A percentile compares a stretch with the other conserved stretches of the same genome.
phyloP scores from a whole-genome alignment of 2,888 invertebrate genomes.

The Volucella zonaria region DNA sequence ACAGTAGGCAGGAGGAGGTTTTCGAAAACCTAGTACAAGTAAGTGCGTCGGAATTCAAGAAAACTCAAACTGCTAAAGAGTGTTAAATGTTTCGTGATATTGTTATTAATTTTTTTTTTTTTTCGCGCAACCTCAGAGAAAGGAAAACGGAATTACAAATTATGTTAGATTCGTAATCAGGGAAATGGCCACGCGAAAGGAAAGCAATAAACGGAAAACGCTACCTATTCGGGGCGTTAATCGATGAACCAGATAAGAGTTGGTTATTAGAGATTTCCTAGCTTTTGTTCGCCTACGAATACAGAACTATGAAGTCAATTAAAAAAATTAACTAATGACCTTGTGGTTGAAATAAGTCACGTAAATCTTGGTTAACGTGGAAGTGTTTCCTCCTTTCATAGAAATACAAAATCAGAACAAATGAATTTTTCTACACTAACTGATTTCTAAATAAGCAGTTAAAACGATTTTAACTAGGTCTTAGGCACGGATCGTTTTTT shows the following conservation, averaged over 20 bases:
- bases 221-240: slow-evolving; percentile 13
- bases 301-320: too few relatives aligned
- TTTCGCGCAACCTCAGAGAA: slow-evolving; percentile 32
- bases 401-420: too few relatives aligned
- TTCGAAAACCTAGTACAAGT: not conserved
- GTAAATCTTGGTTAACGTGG: too few relatives aligned
- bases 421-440: too few relatives aligned
- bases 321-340: too few relatives aligned
- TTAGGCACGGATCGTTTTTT: too few relatives aligned
- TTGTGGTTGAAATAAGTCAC: too few relatives aligned
- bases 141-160: slow-evolving; percentile 48
- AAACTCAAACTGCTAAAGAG: slow-evolving; percentile 9
- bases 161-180: slow-evolving; percentile 57
- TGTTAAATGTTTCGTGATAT: slow-evolving; percentile 54
- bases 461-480: too few relatives aligned
- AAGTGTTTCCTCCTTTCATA: too few relatives aligned
- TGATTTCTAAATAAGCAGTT: too few relatives aligned
- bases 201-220: slow-evolving; percentile 39
- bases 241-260: slow-evolving; percentile 19
- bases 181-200: slow-evolving; percentile 49
- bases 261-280: slow-evolving; percentile 14
- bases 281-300: not conserved
- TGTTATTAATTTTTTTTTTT: slow-evolving; percentile 12
- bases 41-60: not conserved
- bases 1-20: not conserved